These are phyloP conservation scores for Agelaius phoeniceus DNA, from an alignment of 2,113 vertebrate genomes.

Conservation along the genomic window DNA sequence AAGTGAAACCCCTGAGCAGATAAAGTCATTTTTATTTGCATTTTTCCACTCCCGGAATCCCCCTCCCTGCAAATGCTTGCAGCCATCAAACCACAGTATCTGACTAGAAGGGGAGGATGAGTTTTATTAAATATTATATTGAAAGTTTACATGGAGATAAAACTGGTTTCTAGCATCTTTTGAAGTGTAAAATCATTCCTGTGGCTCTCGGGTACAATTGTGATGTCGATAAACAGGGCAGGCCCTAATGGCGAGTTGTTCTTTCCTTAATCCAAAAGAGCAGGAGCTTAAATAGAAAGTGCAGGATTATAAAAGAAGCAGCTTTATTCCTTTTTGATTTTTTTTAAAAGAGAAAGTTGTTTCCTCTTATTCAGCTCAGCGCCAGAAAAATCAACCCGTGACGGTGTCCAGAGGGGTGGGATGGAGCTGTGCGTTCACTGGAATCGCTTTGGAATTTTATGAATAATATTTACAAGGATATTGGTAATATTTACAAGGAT, in stretches of 20 bases:
- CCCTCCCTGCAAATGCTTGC: neutral
- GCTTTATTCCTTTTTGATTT: neutral
- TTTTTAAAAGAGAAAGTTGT: neutral
- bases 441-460: neutral
- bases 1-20: neutral
- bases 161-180: neutral
- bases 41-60: neutral
- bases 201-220: neutral
- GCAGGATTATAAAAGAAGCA: slow-evolving; percentile 26
- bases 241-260: neutral
- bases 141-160: neutral
- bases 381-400: neutral
- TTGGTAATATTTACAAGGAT: neutral
- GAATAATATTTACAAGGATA: neutral
- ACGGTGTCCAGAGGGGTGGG: neutral
- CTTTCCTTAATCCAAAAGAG: slow-evolving; percentile 31
- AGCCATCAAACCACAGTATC: accelerated
- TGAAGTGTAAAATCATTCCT: neutral
- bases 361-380: neutral
- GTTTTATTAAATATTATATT: neutral
- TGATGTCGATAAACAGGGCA: neutral
- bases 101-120: neutral
- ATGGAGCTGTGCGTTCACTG: accelerated
- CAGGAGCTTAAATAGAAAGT: slow-evolving; percentile 30
- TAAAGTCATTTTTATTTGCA: neutral